Evolutionary conservation across 2,888 invertebrate species (phyloP), one percentile per base, ranked within the genome.

Genomic region (Pseudanteris insignis): DNA sequence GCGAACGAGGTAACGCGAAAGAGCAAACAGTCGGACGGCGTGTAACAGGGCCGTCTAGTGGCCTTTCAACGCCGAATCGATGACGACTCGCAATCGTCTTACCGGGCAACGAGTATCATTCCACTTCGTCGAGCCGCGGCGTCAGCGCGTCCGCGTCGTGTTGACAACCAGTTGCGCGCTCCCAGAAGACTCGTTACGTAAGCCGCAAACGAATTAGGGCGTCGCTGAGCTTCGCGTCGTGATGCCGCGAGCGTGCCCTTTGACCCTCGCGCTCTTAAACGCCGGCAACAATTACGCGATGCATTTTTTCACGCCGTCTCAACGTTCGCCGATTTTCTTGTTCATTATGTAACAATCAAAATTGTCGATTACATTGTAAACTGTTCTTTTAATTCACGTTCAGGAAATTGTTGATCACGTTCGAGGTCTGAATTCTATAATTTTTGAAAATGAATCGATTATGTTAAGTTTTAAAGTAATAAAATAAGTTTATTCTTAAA

Each of bases 111-210:
- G 30, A 40, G 40, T 33, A 15, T 41, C 43, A 18, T 55, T 26
- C 10, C 32, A 10, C 37, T 28, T 36, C 10, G 36, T 36, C 24
- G 24, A 51, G 33, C 34, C 34, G 29, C 38, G 28, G 14, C 46
- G 54, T 54, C 38, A 32, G 25, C 33, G 29, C 43, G 48, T 32
- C 54, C 50, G 44, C 14, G n/a, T 36, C 51, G 71, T 72, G 76
- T 76, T 75, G 75, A 68, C 76, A 75, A 76, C 76, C 72, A 75
- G 75, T 76, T 76, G 75, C 75, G 63, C 70, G 62, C 69, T 75
- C 75, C 76, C 75, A 67, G 66, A 72, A 71, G 76, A 65, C 72
- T 75, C 72, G 70, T 76, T 75, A 70, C 69, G 68, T 66, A 69
- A 70, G 70, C 70, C 73, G 21, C 63, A 48, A 62, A 62, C 59